Percentiles rank a stretch among this genome's conserved stretches.
Evolutionary conservation across 2,797 vertebrate species (phyloP).

Genomic region (Anolis apletophallus): DNA sequence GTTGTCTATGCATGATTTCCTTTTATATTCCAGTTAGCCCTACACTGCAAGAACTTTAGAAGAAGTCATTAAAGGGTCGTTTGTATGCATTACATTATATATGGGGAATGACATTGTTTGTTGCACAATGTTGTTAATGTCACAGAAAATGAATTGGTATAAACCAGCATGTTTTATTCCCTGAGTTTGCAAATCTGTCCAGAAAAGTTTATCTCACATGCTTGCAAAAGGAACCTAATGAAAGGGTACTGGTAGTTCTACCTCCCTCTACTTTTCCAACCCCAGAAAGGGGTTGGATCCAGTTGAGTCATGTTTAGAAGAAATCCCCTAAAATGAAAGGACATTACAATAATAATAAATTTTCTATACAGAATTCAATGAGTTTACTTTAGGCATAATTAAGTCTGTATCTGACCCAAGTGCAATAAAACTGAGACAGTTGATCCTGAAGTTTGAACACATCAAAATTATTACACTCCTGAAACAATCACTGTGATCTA

Average conservation of each 20-base stretch:
- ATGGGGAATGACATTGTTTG: conserved; percentile 66
- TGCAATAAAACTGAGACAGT: background rate
- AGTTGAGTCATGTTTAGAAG: background rate
- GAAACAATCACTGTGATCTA: background rate
- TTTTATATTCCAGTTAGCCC: conserved; percentile 66
- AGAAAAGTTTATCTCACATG: conserved; percentile 30
- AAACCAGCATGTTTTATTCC: conserved; percentile 53
- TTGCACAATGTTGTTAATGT: conserved; percentile 64
- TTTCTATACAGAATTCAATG: background rate
- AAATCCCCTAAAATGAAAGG: background rate
- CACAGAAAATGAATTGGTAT: conserved; percentile 62
- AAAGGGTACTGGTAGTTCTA: background rate
- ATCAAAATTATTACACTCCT: background rate
- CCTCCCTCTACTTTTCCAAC: background rate
- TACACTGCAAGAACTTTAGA: conserved; percentile 61
- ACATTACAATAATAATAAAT: background rate
- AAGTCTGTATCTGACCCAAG: background rate
- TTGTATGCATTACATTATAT: conserved; percentile 67
- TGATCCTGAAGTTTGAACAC: background rate
- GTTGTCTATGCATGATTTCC: conserved; percentile 62
- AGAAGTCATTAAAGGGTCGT: conserved; percentile 65
- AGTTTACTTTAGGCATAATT: background rate
- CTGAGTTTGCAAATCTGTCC: conserved; percentile 51
- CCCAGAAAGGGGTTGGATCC: background rate
- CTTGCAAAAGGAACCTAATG: background rate